Base-by-base conservation (phyloP, 1,140 invertebrate genomes). In the Cydia fagiglandana region DNA sequence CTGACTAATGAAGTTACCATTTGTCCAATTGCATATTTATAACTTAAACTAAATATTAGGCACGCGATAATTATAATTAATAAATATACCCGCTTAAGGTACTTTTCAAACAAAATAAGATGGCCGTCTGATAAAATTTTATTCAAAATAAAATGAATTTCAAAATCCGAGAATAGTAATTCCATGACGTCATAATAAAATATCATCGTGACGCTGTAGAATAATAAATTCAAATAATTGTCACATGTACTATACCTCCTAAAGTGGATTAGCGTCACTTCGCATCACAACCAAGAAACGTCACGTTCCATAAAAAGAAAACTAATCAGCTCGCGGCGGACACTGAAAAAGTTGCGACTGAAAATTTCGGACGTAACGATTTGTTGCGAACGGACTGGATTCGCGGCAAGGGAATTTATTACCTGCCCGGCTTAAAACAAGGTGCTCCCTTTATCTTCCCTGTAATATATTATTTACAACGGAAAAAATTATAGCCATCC, bases 381-480 rank as follows among this genome's bases (percentile, higher is more conserved):
- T 81, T 84, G 83, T 88, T 85, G 83, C 64, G 73, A 83, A 82
- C 77, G 84, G 81, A 86, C 81, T 82, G 80, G 80, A 81, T 83
- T 79, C 80, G 76, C 73, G 75, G 77, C 76, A 77, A 68, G 53
- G 68, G 79, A 77, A 87, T 88, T 86, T 86, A 86, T 86, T 80
- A 77, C 79, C 68, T 47, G 73, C 79, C 74, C 15, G 78, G 56
- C 76, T 83, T 79, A 79, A 81, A 83, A 83, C 83, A 82, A 83
- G 84, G 81, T 80, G 74, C 77, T 76, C 45, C 77, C 73, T 77
- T 84, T 86, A 86, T 86, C 84, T 85, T 77, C 78, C 70, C 77
- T 47, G 78, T 79, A 82, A 86, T 86, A 84, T 83, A 84, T 86
- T 86, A 84, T 86, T 86, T 86, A 86, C 76, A 78, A 76, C 73